A percentile compares a stretch with the other conserved stretches of the same genome.
Conservation (phyloP, 2,888 invertebrate genomes). For the Orthonevra nobilis region DNA sequence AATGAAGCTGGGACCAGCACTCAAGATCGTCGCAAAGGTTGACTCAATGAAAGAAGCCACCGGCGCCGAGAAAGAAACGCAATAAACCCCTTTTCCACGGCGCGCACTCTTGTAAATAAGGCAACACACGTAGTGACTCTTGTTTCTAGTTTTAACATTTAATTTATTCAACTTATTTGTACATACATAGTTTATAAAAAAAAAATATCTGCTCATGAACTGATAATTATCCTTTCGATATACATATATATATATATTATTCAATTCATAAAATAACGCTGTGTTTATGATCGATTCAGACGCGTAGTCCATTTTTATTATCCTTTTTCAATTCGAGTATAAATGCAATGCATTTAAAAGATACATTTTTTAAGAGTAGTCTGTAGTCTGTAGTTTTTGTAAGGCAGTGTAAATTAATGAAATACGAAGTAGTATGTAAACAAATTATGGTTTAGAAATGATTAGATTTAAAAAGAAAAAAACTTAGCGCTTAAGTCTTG, state of each 20-base stretch:
- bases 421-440: conserved; percentile 15
- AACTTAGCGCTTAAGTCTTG: conserved; percentile 45
- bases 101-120: conserved; percentile 37
- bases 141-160: conserved; percentile 45
- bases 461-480: conserved; percentile 14
- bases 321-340: conserved; percentile 19
- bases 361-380: conserved; percentile 2
- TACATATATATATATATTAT: too few species aligned
- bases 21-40: conserved; percentile 96
- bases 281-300: conserved; percentile 13
- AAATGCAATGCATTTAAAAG: conserved; percentile 67
- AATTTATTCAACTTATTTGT: conserved; percentile 45
- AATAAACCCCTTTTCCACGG: conserved; percentile 10
- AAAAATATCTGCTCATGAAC: conserved; percentile 65
- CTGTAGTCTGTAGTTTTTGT: conserved; percentile 53
- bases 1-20: conserved; percentile 96
- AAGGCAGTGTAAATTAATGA: conserved; percentile 56
- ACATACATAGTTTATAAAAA: too few species aligned
- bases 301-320: conserved; percentile 10
- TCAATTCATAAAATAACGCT: conserved; percentile 1
- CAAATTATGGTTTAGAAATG: too few species aligned
- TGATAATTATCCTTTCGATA: conserved; percentile 49
- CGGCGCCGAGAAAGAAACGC: conserved; percentile 64
- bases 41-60: conserved; percentile 84
- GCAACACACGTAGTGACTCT: background rate